Conservation (phyloP, 2,113 vertebrate genomes). For the Rhynchomys soricoides region DNA sequence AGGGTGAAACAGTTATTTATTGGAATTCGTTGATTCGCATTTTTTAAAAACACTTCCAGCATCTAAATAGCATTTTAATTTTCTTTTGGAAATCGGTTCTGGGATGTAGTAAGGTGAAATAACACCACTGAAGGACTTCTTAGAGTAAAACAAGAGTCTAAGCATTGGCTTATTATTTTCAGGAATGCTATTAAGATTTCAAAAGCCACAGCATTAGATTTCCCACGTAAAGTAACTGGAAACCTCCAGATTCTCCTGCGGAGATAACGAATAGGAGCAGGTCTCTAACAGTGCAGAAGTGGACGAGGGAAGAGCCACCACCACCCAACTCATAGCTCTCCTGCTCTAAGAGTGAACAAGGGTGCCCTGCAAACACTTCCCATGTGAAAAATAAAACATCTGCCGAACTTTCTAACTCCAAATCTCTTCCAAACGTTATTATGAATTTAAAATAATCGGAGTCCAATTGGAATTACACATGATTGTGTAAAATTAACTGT, state of each 20-base stretch:
- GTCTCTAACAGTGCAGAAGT: neutral
- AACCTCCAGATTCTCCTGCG: constrained; percentile 22
- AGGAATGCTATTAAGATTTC: constrained; percentile 20
- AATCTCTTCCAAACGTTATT: neutral
- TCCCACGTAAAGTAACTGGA: constrained; percentile 44
- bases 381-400: constrained; percentile 16
- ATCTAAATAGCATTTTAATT: constrained; percentile 65
- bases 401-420: neutral
- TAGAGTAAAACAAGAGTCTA: constrained; percentile 36
- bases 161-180: constrained; percentile 33
- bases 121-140: neutral
- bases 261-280: constrained; percentile 26
- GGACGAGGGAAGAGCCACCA: neutral
- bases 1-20: constrained; percentile 81
- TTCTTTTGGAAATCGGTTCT: constrained; percentile 52
- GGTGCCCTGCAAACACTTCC: constrained; percentile 25
- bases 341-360: constrained; percentile 16
- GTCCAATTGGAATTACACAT: neutral
- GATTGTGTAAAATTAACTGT: constrained; percentile 56
- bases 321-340: neutral
- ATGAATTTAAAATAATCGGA: constrained; percentile 56
- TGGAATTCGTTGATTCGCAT: constrained; percentile 81
- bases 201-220: constrained; percentile 35
- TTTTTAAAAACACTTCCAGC: constrained; percentile 49
- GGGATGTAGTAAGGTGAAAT: neutral